phyloP scores from a whole-genome alignment of 2,113 vertebrate species.

The Chitala chitala region DNA sequence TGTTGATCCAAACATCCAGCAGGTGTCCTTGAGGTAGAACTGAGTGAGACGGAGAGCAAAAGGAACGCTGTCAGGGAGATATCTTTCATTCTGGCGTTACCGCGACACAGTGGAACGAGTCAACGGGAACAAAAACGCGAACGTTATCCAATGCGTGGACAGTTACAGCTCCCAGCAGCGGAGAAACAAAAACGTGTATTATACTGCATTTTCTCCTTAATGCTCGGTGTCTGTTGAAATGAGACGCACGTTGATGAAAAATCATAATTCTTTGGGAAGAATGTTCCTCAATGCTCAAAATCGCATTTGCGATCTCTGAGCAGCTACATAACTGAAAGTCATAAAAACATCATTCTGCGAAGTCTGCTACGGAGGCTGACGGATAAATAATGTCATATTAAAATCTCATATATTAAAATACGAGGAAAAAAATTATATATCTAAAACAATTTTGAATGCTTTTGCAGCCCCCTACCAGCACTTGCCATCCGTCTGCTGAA shows the following conservation, averaged over 20 bases:
- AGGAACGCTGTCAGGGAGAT: neutral
- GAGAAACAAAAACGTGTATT: too few species aligned
- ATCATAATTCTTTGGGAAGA: neutral
- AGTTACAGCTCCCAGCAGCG: neutral
- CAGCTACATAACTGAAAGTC: neutral
- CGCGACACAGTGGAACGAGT: constrained; percentile 5
- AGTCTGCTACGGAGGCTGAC: neutral
- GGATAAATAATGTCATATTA: neutral
- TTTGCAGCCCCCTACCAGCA: neutral
- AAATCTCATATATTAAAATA: constrained; percentile 4
- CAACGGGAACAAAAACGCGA: neutral
- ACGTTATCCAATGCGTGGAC: neutral
- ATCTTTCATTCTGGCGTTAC: neutral
- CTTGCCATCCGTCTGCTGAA: neutral
- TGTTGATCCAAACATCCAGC: neutral
- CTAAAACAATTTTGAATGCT: neutral
- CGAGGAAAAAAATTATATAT: neutral
- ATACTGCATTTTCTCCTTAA: neutral
- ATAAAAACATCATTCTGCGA: neutral
- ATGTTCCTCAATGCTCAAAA: neutral
- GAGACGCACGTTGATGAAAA: constrained; percentile 7
- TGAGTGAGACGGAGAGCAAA: neutral
- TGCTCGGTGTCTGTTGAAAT: neutral
- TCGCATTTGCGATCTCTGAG: neutral
- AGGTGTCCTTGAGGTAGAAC: neutral